Evolutionary conservation across 2,888 invertebrate genomes (phyloP), one percentile per base, ranked within the genome.

Genomic region (Pseudoips prasinana): DNA sequence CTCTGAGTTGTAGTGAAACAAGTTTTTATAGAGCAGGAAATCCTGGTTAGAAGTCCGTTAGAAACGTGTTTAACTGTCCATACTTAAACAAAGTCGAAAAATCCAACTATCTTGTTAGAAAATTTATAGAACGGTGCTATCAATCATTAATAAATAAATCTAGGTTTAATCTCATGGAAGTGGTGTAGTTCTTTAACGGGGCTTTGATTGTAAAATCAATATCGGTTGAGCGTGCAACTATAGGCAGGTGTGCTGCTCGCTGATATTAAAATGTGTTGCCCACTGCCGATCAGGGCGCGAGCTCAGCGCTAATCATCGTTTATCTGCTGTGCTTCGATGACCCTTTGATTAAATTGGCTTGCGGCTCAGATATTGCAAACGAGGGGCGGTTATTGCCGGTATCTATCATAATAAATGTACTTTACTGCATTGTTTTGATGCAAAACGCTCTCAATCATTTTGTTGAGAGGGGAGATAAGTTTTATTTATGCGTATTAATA

Each of bases 171-270:
- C 55, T 57, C 40, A 42, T 53, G 55, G 55, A 67, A 69, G 65
- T 64, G 55, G 60, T 43, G 49, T 52, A 58, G 64, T 57, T 68
- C 67, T 73, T 69, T 78, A 81, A 82, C 77, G 75, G 64, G 69
- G 67, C 58, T 76, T 79, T 85, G 74, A 85, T 85, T 84, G 79
- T 75, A 79, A 85, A 86, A 85, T 86, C 86, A 74, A 85, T 86
- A 81, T 57, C 40, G 46, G 28, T 45, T 56, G 64, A 53, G 66
- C 59, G 58, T 68, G 64, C 63, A 72, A 74, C 77, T 81, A 80
- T 75, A 58, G 72, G 60, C 74, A 79, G 78, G 77, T 82, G 76
- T 55, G 65, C 52, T 61, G 40, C 52, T 50, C 55, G 56, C 57
- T 65, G 64, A 72, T 81, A 81, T 82, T 76, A 75, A 80, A 80